Evolutionary conservation across 2,113 vertebrate species (phyloP), one percentile per base, ranked within the genome.

Genomic region (Scomber colias): DNA sequence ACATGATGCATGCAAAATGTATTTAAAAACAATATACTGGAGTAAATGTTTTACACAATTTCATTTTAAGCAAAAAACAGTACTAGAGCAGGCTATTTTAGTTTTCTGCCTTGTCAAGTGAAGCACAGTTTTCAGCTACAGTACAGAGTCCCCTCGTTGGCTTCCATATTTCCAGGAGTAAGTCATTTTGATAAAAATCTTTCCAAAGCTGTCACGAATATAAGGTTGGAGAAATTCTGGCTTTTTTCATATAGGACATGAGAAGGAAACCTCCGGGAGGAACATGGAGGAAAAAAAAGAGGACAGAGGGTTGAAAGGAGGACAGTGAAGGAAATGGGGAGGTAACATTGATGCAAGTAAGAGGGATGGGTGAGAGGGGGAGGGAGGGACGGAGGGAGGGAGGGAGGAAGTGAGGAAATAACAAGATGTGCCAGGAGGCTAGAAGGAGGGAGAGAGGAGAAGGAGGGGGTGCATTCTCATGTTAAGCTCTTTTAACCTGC

Each of bases 401-500:
- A 11, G 4, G 15, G 21, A 49, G 40, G 11, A 11, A 24, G 44
- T 15, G 10, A 16, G 24, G 17, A 44, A 60, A 75, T 78, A 68
- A 74, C 21, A 73, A 76, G 61, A 83, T 67, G 62, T 84, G 69
- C 69, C 46, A 80, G 54, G 68, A 79, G 83, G 81, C 63, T 48
- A 46, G 35, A 19, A 30, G 3, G 3, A 13, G 6, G 14, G 30
- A 15, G 2, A 30, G 6, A 8, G 4, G 15, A 27, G 3, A 27
- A 27, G 24, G 24, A 27, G 44, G 60, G 35, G 49, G 31, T 71
- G 44, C 65, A 80, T 68, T 85, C 77, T 75, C 69, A 61, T 79
- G 79, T 75, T 88, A 90, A 85, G 72, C 79, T 57, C 62, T 79
- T 88, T 86, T 87, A 91, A 89, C 82, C 83, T 79, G 61, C 77